Evolutionary conservation across 2,113 vertebrate species (phyloP).

Genomic region (Oreamnos americanus): DNA sequence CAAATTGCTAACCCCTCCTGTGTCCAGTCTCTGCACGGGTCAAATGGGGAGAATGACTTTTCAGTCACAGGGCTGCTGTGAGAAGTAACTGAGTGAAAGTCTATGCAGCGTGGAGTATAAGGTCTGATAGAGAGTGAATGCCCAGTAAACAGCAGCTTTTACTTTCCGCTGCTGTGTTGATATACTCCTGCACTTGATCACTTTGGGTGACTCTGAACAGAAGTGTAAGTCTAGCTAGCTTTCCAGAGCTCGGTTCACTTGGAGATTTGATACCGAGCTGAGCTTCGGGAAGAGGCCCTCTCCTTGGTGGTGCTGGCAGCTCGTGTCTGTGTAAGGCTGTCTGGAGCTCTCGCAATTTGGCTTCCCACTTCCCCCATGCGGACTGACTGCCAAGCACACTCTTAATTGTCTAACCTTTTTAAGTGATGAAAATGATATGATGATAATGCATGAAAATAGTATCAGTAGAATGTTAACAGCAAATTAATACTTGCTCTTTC

Average conservation of each 20-base stretch:
- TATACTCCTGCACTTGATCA: constrained; percentile 36
- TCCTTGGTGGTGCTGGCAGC: constrained; percentile 60
- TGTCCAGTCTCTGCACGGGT: background rate
- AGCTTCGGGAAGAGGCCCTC: background rate
- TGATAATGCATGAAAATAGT: constrained; percentile 21
- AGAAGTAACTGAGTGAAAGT: accelerated
- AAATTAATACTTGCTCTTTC: background rate
- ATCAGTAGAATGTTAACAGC: constrained; percentile 24
- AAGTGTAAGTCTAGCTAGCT: constrained; percentile 36
- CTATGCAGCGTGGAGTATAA: background rate
- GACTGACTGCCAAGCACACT: constrained; percentile 64
- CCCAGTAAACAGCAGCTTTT: accelerated
- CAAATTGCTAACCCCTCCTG: background rate
- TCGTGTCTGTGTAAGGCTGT: background rate
- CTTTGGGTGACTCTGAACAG: constrained; percentile 26
- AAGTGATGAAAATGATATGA: constrained; percentile 51
- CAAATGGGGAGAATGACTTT: accelerated
- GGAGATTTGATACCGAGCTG: no score
- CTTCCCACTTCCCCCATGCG: background rate
- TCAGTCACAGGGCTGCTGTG: accelerated
- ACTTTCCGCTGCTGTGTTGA: background rate
- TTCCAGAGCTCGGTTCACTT: background rate
- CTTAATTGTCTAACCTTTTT: constrained; percentile 63
- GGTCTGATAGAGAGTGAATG: background rate
- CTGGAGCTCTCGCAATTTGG: constrained; percentile 52